These are phyloP conservation scores for Agapornis roseicollis DNA, from an alignment of 2,113 vertebrate genomes.

Conservation along the genomic window DNA sequence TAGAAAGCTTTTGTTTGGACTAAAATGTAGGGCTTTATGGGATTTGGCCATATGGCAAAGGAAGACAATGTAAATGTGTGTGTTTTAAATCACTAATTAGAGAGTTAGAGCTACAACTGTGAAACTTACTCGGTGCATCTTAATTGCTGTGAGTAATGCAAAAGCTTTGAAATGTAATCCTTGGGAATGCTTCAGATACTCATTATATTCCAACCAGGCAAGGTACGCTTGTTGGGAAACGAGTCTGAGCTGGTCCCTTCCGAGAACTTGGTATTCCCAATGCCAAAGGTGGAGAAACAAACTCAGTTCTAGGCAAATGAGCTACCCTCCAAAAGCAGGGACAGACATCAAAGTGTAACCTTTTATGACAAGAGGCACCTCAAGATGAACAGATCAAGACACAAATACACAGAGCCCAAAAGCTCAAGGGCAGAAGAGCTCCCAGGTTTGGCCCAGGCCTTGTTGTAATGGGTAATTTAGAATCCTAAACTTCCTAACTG, in stretches of 20 bases:
- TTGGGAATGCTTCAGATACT: slow-evolving; percentile 46
- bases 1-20: neutral
- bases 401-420: neutral
- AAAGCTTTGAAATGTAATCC: slow-evolving; percentile 59
- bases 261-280: slow-evolving; percentile 18
- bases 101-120: slow-evolving; percentile 35
- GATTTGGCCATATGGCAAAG: slow-evolving; percentile 13
- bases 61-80: slow-evolving; percentile 15
- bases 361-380: neutral
- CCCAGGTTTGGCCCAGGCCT: neutral
- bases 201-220: slow-evolving; percentile 61
- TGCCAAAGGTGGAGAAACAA: slow-evolving; percentile 23
- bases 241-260: slow-evolving; percentile 52
- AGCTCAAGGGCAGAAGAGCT: neutral
- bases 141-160: slow-evolving; percentile 67
- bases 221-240: slow-evolving; percentile 53
- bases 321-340: slow-evolving; percentile 21
- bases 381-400: neutral
- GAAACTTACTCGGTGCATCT: slow-evolving; percentile 46
- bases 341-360: neutral
- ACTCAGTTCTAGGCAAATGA: slow-evolving; percentile 24
- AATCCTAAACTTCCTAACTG: neutral
- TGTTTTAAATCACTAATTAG: slow-evolving; percentile 32
- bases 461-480: neutral
- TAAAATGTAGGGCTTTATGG: neutral